phyloP scores from a whole-genome alignment of 23 tunicate genomes.

The Trididemnum nubilum region DNA sequence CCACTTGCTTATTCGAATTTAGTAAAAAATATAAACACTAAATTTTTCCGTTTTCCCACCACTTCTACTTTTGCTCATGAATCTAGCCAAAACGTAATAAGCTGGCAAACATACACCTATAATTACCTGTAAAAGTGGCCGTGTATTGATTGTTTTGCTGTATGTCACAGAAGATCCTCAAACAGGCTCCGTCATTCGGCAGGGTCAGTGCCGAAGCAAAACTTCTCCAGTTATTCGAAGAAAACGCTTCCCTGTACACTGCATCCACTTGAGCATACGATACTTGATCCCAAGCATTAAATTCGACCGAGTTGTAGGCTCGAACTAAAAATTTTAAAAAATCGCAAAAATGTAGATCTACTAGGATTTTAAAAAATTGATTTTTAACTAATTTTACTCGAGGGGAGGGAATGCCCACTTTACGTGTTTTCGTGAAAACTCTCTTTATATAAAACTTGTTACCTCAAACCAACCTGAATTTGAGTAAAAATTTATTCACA shows the following conservation, averaged over 20 bases:
- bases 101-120: no score
- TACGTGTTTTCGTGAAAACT: no score
- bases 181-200: conserved; percentile 70
- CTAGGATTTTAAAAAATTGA: neutral
- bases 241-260: conserved; percentile 38
- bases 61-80: no score
- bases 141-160: conserved; percentile 25
- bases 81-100: no score
- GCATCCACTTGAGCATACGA: conserved; percentile 44
- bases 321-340: conserved; percentile 57
- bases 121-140: conserved; percentile 73
- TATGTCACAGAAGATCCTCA: conserved; percentile 62
- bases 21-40: no score
- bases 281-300: conserved; percentile 60
- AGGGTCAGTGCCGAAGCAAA: conserved; percentile 48
- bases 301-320: conserved; percentile 47
- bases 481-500: no score
- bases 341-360: neutral
- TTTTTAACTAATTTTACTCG: no score
- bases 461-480: no score
- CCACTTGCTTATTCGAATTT: no score
- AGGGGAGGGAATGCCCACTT: no score
- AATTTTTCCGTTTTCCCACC: no score
- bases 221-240: conserved; percentile 50
- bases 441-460: no score